Percentiles rank a stretch among this genome's conserved stretches.
Evolutionary conservation across 2,888 invertebrate genomes (phyloP).

Genomic region (Malthinus seriepunctatus): DNA sequence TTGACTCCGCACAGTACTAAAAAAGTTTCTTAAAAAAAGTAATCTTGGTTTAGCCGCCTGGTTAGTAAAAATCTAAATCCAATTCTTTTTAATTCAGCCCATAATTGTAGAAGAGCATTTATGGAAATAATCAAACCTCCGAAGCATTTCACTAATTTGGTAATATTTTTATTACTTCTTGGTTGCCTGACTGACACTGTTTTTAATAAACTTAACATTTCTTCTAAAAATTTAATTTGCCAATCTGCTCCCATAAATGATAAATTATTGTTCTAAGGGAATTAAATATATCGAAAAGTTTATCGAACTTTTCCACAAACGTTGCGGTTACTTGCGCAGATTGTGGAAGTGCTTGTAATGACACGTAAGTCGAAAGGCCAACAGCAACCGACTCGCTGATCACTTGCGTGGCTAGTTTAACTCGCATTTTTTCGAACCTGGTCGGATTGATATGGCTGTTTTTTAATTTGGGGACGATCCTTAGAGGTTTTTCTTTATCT

Average conservation of each 20-base stretch:
- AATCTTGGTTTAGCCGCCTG: constrained; percentile 32
- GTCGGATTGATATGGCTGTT: background rate
- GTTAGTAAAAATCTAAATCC: constrained; percentile 31
- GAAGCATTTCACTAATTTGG: constrained; percentile 26
- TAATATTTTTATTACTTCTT: constrained; percentile 32
- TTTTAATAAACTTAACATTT: constrained; percentile 26
- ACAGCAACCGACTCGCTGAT: background rate
- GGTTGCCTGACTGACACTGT: constrained; percentile 25
- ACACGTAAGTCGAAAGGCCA: background rate
- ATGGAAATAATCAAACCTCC: constrained; percentile 32
- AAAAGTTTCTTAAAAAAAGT: too few species aligned
- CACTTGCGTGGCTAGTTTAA: background rate
- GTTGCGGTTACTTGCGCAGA: background rate
- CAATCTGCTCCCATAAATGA: constrained; percentile 11
- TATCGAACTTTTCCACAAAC: background rate
- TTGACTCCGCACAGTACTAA: constrained; percentile 34
- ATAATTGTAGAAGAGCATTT: constrained; percentile 24
- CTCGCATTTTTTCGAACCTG: too few species aligned
- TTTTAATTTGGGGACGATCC: too few species aligned
- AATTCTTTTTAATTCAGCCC: constrained; percentile 15
- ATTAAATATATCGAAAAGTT: background rate
- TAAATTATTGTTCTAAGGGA: too few species aligned
- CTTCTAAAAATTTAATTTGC: constrained; percentile 27
- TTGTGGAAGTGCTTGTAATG: background rate
- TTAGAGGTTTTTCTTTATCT: background rate